phyloP scores from a whole-genome alignment of 2,797 vertebrate species.

The Discoglossus pictus region DNA sequence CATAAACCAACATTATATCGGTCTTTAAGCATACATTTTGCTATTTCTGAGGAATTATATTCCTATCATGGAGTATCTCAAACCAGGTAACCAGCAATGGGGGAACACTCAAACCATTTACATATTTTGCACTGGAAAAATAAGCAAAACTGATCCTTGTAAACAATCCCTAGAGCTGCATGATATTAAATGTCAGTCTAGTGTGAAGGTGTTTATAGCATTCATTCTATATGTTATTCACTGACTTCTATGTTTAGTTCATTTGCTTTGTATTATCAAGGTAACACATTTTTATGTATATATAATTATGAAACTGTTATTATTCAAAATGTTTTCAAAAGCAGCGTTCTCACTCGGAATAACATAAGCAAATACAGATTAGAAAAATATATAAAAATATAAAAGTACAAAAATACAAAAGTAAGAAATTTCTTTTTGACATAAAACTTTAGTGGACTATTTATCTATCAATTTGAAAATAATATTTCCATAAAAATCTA shows the following conservation, averaged over 20 bases:
- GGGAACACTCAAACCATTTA: slow-evolving; percentile 35
- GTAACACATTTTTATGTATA: background rate
- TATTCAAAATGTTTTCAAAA: no score
- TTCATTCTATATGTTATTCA: background rate
- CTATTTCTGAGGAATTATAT: slow-evolving; percentile 36
- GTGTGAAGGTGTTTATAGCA: background rate
- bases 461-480: no score
- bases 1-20: slow-evolving; percentile 34
- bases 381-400: no score
- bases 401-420: no score
- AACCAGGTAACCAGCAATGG: slow-evolving; percentile 9
- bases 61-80: slow-evolving; percentile 25
- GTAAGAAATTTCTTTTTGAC: no score
- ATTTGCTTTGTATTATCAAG: background rate
- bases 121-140: slow-evolving; percentile 39
- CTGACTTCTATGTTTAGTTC: background rate
- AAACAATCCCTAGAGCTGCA: slow-evolving; percentile 8
- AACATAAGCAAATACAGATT: no score
- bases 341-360: no score
- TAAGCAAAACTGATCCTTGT: slow-evolving; percentile 21
- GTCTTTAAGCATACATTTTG: slow-evolving; percentile 37
- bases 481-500: no score
- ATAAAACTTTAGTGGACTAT: no score
- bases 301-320: no score
- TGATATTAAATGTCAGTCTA: background rate